These are phyloP conservation scores for Sorex maritimensis DNA, from an alignment of 2,797 vertebrate genomes.

Conservation along the genomic window DNA sequence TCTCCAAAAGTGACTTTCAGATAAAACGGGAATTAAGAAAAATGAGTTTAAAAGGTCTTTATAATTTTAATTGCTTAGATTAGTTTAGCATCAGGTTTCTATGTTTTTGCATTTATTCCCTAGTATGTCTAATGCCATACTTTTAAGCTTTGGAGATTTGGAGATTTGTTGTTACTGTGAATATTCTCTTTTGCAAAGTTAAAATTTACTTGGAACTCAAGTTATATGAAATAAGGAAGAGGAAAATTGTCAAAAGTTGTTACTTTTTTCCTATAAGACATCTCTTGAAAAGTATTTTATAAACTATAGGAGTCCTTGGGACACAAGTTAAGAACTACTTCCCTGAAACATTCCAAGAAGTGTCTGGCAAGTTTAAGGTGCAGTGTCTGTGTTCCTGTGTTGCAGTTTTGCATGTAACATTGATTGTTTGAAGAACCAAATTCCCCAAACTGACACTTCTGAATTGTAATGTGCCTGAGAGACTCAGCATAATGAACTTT, in stretches of 20 bases:
- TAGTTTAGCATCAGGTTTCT: background rate
- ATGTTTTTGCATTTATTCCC: background rate
- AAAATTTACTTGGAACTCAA: conserved; percentile 35
- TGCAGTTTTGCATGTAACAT: background rate
- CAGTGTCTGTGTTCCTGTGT: background rate
- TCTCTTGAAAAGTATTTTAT: background rate
- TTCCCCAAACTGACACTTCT: background rate
- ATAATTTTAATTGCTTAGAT: conserved; percentile 17
- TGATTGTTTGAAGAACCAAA: background rate
- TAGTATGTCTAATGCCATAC: background rate
- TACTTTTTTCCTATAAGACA: conserved; percentile 19
- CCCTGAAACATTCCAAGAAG: background rate
- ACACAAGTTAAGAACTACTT: background rate
- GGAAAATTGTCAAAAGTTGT: background rate
- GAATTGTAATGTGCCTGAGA: conserved; percentile 36
- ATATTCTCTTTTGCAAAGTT: conserved; percentile 5
- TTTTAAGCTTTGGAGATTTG: conserved; percentile 7
- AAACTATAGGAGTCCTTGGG: background rate
- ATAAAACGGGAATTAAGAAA: background rate
- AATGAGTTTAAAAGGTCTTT: conserved; percentile 43
- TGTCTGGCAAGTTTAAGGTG: background rate
- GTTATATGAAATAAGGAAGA: conserved; percentile 43
- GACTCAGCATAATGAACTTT: conserved; percentile 20
- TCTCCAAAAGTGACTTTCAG: background rate
- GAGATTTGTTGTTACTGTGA: background rate